Base-by-base conservation (phyloP, 2,888 invertebrate genomes). In the Dasysyrphus albostriatus region DNA sequence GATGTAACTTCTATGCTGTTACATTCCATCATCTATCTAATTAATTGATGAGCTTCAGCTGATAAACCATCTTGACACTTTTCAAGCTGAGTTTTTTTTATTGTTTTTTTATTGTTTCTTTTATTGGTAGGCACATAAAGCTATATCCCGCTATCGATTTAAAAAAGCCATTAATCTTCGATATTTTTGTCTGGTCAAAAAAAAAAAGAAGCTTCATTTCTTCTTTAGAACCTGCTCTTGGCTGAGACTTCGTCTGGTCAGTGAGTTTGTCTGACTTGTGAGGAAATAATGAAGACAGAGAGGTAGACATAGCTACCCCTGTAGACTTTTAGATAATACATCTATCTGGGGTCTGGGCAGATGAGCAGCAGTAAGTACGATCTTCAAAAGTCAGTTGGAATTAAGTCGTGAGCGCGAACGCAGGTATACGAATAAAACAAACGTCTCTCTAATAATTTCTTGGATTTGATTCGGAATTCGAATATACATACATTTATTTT, bases 401-500 rank as follows among this genome's bases (percentile, higher is more conserved):
- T 87, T 79, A 75, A 87, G 79, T 79, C 83, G 87, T 51, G 78
- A 72, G 75, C 83, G 87, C 44, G 87, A 78, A 75, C 87, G 87
- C 87, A 87, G 56, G 74, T 49, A 47, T 85, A 69, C 69, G 59
- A 74, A 34, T 58, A 74, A 63, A 74, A 72, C 61, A 61, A 51
- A 34, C 59, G 37, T 65, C 59, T 14, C 42, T 24, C 39, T 29
- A 19, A n/a, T 42, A 34, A 24, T 58, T 39, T 74, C 19, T 42
- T 29, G 2, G 9, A 24, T 77, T 44, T 10, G 10, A 51, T 29
- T 76, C 39, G 1, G 39, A 61, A 72, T 67, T 72, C 34, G 10
- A 54, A 77, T 73, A 73, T 6, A 67, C 73, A 75, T 76, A 67
- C 24, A 67, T 24, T 19, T 24, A 3, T 24, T 47, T 42, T 49